Evolutionary conservation across 2,888 invertebrate species (phyloP).

Genomic region (Pristionchus mayeri): DNA sequence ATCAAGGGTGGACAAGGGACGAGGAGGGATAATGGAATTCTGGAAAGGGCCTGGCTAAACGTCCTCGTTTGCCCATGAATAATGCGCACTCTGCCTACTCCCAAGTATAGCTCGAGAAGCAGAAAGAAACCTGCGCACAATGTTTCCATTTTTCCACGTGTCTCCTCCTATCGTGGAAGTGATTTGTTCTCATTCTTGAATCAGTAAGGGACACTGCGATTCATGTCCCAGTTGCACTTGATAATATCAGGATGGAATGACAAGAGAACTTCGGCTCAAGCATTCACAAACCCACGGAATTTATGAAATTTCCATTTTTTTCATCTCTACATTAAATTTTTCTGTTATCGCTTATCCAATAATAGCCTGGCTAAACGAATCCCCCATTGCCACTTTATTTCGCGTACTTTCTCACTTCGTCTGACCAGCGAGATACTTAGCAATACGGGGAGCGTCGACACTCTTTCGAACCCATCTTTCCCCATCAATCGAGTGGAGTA

Average conservation of each 20-base stretch:
- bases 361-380: too few species aligned
- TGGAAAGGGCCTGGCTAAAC: neutral
- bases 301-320: too few species aligned
- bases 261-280: neutral
- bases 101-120: neutral
- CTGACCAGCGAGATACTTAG: too few species aligned
- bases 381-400: too few species aligned
- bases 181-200: neutral
- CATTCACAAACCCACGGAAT: neutral
- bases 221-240: neutral
- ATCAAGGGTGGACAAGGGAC: constrained; percentile 3
- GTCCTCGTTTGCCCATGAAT: constrained; percentile 30
- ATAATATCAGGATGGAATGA: neutral
- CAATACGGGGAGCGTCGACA: too few species aligned
- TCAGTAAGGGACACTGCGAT: too few species aligned
- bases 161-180: neutral
- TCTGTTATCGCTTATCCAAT: too few species aligned
- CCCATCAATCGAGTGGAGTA: too few species aligned
- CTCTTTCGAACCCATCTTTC: too few species aligned
- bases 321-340: too few species aligned
- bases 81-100: constrained; percentile 11
- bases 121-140: neutral
- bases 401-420: too few species aligned
- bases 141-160: neutral
- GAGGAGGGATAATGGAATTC: constrained; percentile 17